A percentile compares a stretch with the other conserved stretches of the same genome.
Conservation (phyloP, 2,113 vertebrate species). For the Cettia cetti region DNA sequence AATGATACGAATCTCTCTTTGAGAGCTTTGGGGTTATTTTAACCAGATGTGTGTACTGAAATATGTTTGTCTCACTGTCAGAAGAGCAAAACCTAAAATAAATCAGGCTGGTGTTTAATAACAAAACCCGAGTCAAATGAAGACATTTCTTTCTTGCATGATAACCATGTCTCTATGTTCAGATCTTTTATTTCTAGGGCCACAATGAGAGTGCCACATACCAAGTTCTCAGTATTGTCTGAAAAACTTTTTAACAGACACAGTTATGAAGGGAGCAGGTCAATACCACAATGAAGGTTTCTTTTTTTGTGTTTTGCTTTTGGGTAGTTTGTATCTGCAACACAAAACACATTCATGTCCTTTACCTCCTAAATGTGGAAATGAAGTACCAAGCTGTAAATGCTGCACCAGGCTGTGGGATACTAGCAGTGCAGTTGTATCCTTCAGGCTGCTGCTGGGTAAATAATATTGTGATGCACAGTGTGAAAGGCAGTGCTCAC, state of each 20-base stretch:
- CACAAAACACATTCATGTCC: background rate
- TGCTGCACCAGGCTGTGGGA: background rate
- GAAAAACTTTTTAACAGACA: background rate
- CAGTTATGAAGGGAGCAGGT: background rate
- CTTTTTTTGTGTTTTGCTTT: background rate
- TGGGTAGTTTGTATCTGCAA: background rate
- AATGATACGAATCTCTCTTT: background rate
- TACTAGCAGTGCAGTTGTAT: background rate
- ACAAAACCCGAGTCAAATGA: background rate
- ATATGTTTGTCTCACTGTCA: background rate
- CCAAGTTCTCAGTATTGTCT: background rate
- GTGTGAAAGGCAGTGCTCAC: background rate
- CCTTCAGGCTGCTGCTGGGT: background rate
- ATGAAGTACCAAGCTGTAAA: background rate
- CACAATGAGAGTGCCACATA: fast-evolving
- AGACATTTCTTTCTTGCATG: background rate
- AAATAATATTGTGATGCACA: background rate
- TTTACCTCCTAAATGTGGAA: background rate
- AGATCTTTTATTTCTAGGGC: background rate
- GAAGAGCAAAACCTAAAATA: background rate
- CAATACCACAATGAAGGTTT: background rate
- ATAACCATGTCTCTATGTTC: background rate
- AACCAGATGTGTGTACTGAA: background rate
- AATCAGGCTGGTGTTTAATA: background rate
- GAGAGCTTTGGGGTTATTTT: background rate